Percentiles rank a stretch among this genome's conserved stretches.
These are phyloP conservation scores for Chaunax sp. DNA, from an alignment of 2,797 vertebrate species.

Conservation along the genomic window DNA sequence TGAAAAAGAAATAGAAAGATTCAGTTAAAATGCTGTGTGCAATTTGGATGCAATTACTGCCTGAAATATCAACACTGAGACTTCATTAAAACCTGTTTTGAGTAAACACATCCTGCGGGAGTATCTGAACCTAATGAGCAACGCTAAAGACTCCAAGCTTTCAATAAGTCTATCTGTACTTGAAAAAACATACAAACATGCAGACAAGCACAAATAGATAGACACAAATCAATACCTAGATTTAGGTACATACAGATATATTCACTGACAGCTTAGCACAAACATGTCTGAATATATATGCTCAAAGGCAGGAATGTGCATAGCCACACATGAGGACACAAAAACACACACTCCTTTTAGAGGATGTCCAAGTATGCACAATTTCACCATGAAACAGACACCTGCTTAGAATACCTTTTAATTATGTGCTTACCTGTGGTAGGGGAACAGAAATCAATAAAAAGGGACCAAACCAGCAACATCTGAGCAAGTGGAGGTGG, in stretches of 20 bases:
- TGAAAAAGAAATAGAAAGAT: background rate
- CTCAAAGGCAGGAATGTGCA: too few species aligned
- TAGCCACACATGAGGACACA: too few species aligned
- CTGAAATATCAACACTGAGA: conserved; percentile 47
- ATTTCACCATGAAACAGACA: too few species aligned
- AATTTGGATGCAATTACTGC: conserved; percentile 28
- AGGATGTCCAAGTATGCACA: too few species aligned
- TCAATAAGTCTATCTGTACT: conserved; percentile 27
- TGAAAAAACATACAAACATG: conserved; percentile 4
- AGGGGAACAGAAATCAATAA: too few species aligned
- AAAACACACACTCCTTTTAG: too few species aligned
- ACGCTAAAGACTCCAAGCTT: conserved; percentile 25
- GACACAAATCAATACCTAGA: background rate
- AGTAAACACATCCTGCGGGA: conserved; percentile 28
- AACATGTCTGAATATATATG: background rate
- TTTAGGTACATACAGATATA: background rate
- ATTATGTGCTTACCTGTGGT: too few species aligned
- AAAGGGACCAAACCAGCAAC: too few species aligned
- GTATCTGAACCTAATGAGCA: conserved; percentile 21
- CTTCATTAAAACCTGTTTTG: conserved; percentile 49
- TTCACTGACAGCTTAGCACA: background rate
- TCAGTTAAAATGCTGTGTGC: conserved; percentile 18
- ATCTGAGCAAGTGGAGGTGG: too few species aligned
- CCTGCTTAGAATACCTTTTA: too few species aligned
- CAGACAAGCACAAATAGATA: background rate